These are phyloP conservation scores for Mormyrus proboscirostris DNA, from an alignment of 2,797 vertebrate species.

Conservation along the genomic window DNA sequence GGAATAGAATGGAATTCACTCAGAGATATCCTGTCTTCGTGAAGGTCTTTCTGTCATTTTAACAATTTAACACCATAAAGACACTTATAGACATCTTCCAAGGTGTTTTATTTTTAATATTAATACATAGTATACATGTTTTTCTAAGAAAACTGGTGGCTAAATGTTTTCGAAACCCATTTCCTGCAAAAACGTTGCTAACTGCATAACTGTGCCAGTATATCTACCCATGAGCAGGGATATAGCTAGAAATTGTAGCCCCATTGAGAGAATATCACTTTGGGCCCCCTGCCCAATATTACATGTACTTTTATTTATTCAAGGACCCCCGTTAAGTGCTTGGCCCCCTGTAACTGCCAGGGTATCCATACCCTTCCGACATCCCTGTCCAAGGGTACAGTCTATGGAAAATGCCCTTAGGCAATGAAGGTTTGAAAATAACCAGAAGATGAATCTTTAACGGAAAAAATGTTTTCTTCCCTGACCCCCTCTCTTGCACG, in stretches of 20 bases:
- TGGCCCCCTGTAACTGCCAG: no score
- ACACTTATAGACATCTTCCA: neutral
- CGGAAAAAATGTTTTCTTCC: neutral
- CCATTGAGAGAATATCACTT: no score
- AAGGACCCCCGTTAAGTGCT: no score
- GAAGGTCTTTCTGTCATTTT: neutral
- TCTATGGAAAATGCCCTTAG: no score
- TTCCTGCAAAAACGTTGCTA: neutral
- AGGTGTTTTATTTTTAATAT: neutral
- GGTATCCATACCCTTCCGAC: no score
- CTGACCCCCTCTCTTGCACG: neutral
- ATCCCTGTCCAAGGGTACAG: no score
- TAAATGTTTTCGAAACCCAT: neutral
- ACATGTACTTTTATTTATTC: no score
- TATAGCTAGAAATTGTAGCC: no score
- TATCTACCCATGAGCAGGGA: no score
- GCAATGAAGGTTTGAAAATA: no score
- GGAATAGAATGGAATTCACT: neutral
- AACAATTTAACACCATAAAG: neutral
- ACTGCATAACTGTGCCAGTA: neutral
- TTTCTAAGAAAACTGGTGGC: neutral
- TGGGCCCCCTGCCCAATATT: no score
- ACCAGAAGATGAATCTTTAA: neutral
- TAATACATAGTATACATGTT: neutral
- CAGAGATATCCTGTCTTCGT: neutral